A percentile compares a stretch with the other conserved stretches of the same genome.
phyloP scores from a whole-genome alignment of 2,888 invertebrate genomes.

The Caenorhabditis sp. region DNA sequence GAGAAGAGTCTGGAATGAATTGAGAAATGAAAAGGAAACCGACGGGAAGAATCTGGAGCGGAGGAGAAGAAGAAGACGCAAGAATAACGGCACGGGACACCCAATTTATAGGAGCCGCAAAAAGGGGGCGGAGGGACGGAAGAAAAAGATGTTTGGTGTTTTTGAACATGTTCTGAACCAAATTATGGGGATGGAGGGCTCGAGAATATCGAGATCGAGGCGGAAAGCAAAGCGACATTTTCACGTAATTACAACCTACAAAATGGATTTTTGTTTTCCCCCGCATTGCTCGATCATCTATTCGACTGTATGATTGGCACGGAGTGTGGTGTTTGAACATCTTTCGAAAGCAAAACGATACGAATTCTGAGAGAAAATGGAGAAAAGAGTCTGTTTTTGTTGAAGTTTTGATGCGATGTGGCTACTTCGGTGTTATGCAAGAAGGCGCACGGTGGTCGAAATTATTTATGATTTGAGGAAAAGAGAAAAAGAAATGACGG shows the following conservation, averaged over 20 bases:
- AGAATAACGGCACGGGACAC: conserved; percentile 16
- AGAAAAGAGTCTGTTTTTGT: conserved; percentile 21
- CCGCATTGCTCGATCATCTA: neutral
- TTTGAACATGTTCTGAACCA: conserved; percentile 55
- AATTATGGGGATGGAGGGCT: conserved; percentile 42
- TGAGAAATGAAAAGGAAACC: conserved; percentile 23
- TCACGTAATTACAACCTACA: conserved; percentile 44
- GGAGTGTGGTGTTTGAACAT: conserved; percentile 33
- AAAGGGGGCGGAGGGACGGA: conserved; percentile 48
- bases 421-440: conserved; percentile 35
- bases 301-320: conserved; percentile 26
- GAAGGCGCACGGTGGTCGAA: conserved; percentile 21
- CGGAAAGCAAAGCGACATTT: conserved; percentile 7
- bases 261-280: conserved; percentile 45
- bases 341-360: conserved; percentile 5
- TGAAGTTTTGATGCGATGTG: conserved; percentile 24
- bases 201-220: conserved; percentile 5
- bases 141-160: conserved; percentile 56
- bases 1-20: conserved; percentile 33
- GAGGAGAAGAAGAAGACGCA: conserved; percentile 24
- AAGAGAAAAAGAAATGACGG: conserved; percentile 8
- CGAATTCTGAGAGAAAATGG: neutral
- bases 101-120: conserved; percentile 58
- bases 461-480: conserved; percentile 47
- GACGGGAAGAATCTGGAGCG: conserved; percentile 37